Evolutionary conservation across 2,888 invertebrate species (phyloP), one percentile per base, ranked within the genome.

Genomic region (Watsonalla cultraria): DNA sequence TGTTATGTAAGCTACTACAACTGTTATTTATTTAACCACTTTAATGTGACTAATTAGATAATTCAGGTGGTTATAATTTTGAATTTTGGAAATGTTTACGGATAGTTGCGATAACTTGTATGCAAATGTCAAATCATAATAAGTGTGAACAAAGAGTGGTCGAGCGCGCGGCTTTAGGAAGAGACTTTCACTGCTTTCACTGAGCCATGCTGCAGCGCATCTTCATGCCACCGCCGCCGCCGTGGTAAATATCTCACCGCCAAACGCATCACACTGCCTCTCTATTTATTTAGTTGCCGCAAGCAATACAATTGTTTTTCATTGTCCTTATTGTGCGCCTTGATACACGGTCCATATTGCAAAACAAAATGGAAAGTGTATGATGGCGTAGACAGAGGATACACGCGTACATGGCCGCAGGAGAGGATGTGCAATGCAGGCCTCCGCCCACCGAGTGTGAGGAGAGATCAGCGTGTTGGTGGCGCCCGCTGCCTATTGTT

Each of bases 111-210:
- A 48, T 45, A 51, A 56, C 51, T 59, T 35, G 54, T 52, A 63
- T 56, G 59, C 61, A 61, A 66, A 67, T 73, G 61, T 62, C 58
- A 66, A 68, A 64, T 69, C 62, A 63, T 66, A 74, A 70, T 64
- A 75, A 66, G 68, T 74, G 78, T 70, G 76, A 74, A 79, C 72
- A 74, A 76, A 76, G 70, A 77, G 70, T 68, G 70, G 65, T 65
- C 60, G 59, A 66, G 55, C 59, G 57, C 61, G 66, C 61, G 60
- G 62, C 66, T 24, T 24, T 24, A 61, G 64, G 65, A 66, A 66
- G 76, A 75, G 66, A 86, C 89, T 90, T 90, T 90, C 90, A 84
- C 90, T 86, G 84, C 87, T 90, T 90, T 90, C 90, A 84, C 89
- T 83, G 74, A 78, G 77, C 66, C 73, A 74, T 74, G 72, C 72